Conservation (phyloP, 2,888 invertebrate species). For the Tridacna crocea region DNA sequence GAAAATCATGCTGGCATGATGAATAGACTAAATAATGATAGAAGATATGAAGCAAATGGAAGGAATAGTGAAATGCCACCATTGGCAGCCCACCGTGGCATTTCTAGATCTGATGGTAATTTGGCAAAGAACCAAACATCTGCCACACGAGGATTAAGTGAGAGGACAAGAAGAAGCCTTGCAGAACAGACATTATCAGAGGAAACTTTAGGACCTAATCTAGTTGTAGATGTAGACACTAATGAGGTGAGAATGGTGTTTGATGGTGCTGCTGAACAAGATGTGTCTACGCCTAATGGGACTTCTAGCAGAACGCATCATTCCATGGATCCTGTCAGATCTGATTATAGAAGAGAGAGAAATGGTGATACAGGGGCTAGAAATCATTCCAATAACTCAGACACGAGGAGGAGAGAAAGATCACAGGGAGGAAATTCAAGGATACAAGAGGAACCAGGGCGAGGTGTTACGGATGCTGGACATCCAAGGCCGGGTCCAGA, state of each 20-base stretch:
- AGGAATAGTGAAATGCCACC: neutral
- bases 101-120: slow-evolving; percentile 22
- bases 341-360: neutral
- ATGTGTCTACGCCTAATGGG: neutral
- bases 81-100: neutral
- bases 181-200: slow-evolving; percentile 16
- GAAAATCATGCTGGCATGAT: too few species aligned
- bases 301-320: neutral
- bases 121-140: neutral
- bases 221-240: slow-evolving; percentile 49
- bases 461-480: neutral
- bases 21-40: neutral
- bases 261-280: slow-evolving; percentile 22
- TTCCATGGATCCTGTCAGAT: neutral
- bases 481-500: neutral
- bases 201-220: slow-evolving; percentile 14
- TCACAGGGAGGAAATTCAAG: neutral
- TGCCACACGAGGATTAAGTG: neutral
- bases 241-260: slow-evolving; percentile 45
- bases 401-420: neutral
- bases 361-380: neutral
- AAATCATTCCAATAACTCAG: neutral
- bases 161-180: slow-evolving; percentile 15
- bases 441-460: neutral
- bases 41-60: neutral